A percentile compares a stretch with the other conserved stretches of the same genome.
Evolutionary conservation across 2,113 vertebrate species (phyloP).

Genomic region (Cnemophilus loriae): DNA sequence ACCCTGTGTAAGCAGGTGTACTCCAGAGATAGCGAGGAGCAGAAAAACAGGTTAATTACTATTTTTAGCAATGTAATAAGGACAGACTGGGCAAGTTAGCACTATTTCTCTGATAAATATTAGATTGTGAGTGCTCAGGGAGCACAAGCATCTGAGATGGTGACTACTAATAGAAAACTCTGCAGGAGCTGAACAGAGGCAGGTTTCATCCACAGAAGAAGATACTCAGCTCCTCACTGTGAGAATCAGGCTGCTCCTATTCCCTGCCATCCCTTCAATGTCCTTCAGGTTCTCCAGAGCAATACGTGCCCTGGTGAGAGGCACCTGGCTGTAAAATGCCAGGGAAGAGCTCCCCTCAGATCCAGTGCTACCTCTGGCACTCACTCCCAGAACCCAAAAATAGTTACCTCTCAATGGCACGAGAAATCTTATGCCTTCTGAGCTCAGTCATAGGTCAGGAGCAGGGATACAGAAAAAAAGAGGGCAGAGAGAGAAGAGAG

Average conservation of each 20-base stretch:
- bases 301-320: neutral
- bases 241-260: neutral
- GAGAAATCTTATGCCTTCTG: neutral
- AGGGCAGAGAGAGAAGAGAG: neutral
- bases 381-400: neutral
- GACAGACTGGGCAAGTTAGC: neutral
- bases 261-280: neutral
- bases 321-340: neutral
- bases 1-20: conserved; percentile 4
- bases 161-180: neutral
- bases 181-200: neutral
- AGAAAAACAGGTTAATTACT: neutral
- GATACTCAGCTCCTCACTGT: neutral
- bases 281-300: neutral
- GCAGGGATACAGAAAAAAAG: neutral
- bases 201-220: neutral
- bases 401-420: neutral
- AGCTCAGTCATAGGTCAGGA: neutral
- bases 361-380: neutral
- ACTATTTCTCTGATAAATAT: neutral
- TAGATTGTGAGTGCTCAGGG: neutral
- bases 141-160: neutral
- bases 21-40: neutral
- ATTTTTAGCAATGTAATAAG: neutral
- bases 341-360: neutral